These are phyloP conservation scores for Lepus americanus DNA, from an alignment of 2,113 vertebrate species.

Conservation along the genomic window DNA sequence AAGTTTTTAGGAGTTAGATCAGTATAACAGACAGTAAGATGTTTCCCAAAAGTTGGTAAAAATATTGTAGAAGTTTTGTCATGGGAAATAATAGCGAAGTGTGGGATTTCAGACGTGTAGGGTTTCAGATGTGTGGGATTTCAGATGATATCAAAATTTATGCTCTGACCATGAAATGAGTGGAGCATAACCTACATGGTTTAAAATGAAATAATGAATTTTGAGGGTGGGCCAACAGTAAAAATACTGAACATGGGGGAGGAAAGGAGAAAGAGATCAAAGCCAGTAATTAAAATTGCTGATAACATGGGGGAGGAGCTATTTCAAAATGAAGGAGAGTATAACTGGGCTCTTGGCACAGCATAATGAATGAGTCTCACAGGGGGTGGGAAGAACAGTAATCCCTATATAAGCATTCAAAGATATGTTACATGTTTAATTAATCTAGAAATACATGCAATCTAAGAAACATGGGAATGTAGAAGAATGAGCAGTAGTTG, in stretches of 20 bases:
- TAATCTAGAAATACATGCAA: constrained; percentile 26
- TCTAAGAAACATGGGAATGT: neutral
- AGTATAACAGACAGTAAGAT: neutral
- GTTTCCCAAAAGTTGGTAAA: constrained; percentile 4
- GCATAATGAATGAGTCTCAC: neutral
- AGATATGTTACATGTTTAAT: constrained; percentile 22
- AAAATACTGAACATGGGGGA: neutral
- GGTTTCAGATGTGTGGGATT: neutral
- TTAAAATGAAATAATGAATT: neutral
- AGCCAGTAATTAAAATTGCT: neutral
- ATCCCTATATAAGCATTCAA: neutral
- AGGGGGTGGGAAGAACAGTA: neutral
- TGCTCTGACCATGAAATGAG: neutral
- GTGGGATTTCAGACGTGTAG: neutral
- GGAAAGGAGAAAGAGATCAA: neutral
- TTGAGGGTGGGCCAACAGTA: neutral
- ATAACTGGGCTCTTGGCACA: neutral
- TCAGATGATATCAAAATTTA: neutral
- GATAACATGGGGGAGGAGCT: neutral
- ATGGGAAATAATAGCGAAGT: neutral
- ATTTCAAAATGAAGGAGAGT: neutral
- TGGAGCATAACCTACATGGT: neutral
- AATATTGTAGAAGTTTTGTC: neutral
- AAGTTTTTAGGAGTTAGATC: neutral
- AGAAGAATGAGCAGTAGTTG: neutral